Conservation (phyloP, 1,140 invertebrate genomes). For the Zeugodacus cucurbitae region DNA sequence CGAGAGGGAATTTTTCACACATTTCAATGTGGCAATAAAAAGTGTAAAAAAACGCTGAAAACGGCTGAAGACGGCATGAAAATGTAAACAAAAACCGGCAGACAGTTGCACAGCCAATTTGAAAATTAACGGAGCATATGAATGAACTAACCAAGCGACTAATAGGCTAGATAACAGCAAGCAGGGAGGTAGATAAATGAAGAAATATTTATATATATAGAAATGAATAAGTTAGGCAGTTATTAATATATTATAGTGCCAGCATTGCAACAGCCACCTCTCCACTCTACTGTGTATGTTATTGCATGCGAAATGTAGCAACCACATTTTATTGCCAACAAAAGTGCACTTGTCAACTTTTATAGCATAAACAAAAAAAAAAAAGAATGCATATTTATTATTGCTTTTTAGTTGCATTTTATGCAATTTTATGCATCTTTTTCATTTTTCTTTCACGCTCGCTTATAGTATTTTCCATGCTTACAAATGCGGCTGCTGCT, state of each 20-base stretch:
- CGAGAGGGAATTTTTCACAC: not conserved
- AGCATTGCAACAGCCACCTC: not conserved
- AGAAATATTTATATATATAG: not conserved
- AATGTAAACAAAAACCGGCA: conserved; percentile 12
- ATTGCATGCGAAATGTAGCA: conserved; percentile 5
- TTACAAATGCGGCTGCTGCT: too few species aligned
- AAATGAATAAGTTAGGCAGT: not conserved
- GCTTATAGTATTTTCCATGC: conserved; percentile 4
- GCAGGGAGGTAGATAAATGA: not conserved
- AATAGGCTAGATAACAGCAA: not conserved
- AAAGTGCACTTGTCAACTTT: conserved; percentile 21
- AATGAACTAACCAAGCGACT: conserved; percentile 19
- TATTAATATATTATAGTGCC: not conserved
- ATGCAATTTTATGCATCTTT: not conserved
- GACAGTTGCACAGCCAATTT: not conserved
- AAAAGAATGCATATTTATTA: conserved; percentile 13
- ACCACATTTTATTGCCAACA: conserved; percentile 16
- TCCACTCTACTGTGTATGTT: too few species aligned
- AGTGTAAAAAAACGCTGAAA: not conserved
- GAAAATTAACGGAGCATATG: conserved; percentile 11
- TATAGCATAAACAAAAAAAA: too few species aligned
- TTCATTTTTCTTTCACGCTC: not conserved
- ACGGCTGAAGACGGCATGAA: not conserved
- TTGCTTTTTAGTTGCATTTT: not conserved
- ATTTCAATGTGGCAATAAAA: not conserved